Percentiles rank a stretch among this genome's conserved stretches.
phyloP scores from a whole-genome alignment of 2,888 invertebrate genomes.

The Venusia cambrica region DNA sequence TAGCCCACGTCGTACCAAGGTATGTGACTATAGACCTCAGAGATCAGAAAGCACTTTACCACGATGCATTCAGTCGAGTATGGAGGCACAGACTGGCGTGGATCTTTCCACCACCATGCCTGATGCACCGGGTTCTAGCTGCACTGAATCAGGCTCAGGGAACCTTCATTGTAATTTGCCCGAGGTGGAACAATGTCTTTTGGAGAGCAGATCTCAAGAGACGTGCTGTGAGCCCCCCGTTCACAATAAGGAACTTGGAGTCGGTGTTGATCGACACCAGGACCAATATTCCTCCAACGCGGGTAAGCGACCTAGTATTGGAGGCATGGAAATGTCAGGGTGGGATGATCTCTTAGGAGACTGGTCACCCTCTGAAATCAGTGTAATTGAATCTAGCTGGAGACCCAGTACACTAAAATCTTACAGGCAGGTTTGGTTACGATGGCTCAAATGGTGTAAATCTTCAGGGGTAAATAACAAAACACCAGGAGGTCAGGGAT shows the following conservation, averaged over 20 bases:
- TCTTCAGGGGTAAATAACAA: slow-evolving; percentile 1
- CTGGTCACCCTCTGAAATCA: no score
- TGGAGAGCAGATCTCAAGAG: slow-evolving; percentile 2
- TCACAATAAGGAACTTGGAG: slow-evolving; percentile 1
- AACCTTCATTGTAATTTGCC: slow-evolving; percentile 1
- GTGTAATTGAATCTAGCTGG: no score
- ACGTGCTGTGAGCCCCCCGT: slow-evolving; percentile 1
- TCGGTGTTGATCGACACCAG: slow-evolving; percentile 4
- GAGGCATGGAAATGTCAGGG: slow-evolving; percentile 6
- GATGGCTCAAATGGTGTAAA: slow-evolving; percentile 1
- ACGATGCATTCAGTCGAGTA: not conserved
- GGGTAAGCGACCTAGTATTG: slow-evolving; percentile 1
- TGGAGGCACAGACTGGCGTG: slow-evolving; percentile 1
- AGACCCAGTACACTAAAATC: no score
- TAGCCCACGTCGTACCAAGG: not conserved
- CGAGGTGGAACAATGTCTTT: slow-evolving; percentile 3
- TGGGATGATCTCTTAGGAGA: slow-evolving; percentile 1
- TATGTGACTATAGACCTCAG: slow-evolving; percentile 1
- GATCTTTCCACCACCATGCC: slow-evolving; percentile 1
- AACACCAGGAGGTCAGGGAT: not conserved
- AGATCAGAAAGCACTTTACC: not conserved
- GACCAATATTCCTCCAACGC: slow-evolving; percentile 1
- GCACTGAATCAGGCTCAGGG: not conserved
- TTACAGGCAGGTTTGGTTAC: no score
- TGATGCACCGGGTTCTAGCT: not conserved